Evolutionary conservation across 2,888 invertebrate species (phyloP).

Genomic region (Aphodius sticticus): DNA sequence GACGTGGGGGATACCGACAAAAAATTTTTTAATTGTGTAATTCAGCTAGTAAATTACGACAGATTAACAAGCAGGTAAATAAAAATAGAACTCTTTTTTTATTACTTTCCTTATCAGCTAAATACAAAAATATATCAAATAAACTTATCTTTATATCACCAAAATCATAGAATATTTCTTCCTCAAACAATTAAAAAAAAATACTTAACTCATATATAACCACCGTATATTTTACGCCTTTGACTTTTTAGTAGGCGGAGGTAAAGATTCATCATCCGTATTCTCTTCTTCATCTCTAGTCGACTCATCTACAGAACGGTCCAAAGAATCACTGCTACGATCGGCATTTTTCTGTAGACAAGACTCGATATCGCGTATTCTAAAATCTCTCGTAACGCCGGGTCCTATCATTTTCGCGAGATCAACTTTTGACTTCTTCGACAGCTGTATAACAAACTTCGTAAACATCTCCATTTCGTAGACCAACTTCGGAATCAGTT

Average conservation of each 20-base stretch:
- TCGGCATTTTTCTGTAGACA: constrained; percentile 37
- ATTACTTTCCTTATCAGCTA: not conserved
- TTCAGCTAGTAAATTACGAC: no score
- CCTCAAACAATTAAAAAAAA: not conserved
- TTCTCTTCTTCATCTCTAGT: constrained; percentile 29
- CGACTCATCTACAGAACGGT: constrained; percentile 30
- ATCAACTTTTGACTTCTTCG: constrained; percentile 67
- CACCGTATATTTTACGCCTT: not conserved
- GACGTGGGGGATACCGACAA: no score
- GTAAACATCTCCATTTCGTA: constrained; percentile 71
- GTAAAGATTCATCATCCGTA: constrained; percentile 30
- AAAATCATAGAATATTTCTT: not conserved
- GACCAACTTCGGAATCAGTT: constrained; percentile 70
- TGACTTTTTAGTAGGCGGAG: not conserved
- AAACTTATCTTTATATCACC: not conserved
- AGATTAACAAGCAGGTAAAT: no score
- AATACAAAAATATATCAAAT: not conserved
- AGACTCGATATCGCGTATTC: constrained; percentile 60
- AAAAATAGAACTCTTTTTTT: no score
- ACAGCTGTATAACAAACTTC: constrained; percentile 66
- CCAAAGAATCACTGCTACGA: constrained; percentile 29
- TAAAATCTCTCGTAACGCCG: constrained; percentile 72
- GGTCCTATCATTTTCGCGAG: constrained; percentile 66
- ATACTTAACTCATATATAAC: not conserved
- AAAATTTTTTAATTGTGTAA: no score